Evolutionary conservation across 2,888 invertebrate genomes (phyloP).

Genomic region (Scaptomyza reducta): DNA sequence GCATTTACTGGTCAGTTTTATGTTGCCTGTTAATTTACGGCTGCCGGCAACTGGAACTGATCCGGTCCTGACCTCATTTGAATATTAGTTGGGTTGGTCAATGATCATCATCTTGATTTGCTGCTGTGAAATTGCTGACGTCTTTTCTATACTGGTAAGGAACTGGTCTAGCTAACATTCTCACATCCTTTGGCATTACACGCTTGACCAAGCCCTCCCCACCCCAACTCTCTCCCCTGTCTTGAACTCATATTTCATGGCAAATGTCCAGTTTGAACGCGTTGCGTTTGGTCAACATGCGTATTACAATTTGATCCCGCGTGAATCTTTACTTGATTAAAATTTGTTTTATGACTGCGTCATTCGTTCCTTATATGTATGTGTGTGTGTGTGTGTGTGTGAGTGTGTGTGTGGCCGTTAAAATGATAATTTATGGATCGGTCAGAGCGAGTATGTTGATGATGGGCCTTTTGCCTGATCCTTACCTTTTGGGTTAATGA

Average conservation of each 20-base stretch:
- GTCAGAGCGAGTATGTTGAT: slow-evolving; percentile 14
- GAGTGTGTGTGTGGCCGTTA: slow-evolving; percentile 42
- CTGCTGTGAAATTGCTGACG: slow-evolving; percentile 58
- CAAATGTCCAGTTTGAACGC: slow-evolving; percentile 41
- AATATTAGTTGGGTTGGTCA: slow-evolving; percentile 78
- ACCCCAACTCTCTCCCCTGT: slow-evolving; percentile 3
- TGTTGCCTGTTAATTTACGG: slow-evolving; percentile 53
- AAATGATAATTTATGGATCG: slow-evolving; percentile 59
- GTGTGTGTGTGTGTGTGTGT: slow-evolving; percentile 2
- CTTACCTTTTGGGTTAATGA: slow-evolving; percentile 51
- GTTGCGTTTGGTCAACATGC: slow-evolving; percentile 53
- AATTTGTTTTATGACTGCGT: slow-evolving; percentile 71
- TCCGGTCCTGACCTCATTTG: slow-evolving; percentile 75
- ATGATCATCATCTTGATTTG: slow-evolving; percentile 59
- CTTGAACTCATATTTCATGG: slow-evolving; percentile 65
- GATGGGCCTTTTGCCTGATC: background rate
- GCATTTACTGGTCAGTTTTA: slow-evolving; percentile 46
- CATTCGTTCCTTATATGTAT: slow-evolving; percentile 30
- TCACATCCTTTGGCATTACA: slow-evolving; percentile 80
- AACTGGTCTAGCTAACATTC: slow-evolving; percentile 41
- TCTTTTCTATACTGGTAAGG: slow-evolving; percentile 3
- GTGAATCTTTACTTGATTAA: slow-evolving; percentile 54
- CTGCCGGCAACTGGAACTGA: slow-evolving; percentile 52
- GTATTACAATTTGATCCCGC: slow-evolving; percentile 67
- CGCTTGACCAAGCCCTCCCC: slow-evolving; percentile 69